Evolutionary conservation across 2,113 vertebrate species (phyloP), one percentile per base, ranked within the genome.

Genomic region (Chrysemys picta): DNA sequence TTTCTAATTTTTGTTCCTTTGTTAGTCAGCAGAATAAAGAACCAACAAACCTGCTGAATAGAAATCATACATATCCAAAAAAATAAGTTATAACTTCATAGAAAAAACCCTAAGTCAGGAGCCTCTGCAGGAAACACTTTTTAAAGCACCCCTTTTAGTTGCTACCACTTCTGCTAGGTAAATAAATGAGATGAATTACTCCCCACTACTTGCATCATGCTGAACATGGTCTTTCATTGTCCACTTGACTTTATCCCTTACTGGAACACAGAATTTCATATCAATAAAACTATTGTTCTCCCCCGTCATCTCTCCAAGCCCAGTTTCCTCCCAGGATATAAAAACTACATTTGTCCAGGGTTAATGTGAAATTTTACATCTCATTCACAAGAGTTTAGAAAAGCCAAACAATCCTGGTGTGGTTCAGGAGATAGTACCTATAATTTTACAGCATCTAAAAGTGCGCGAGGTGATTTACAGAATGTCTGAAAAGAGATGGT

Each of bases 401-500:
- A 31, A 92, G 16, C 53, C 80, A 92, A 93, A 83, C 82, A 85
- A 54, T 75, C 31, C 88, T 84, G 81, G 5, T 59, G 52, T 65
- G 35, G 49, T 93, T 90, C 87, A 90, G 78, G 6, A 88, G 75
- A 76, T 85, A 85, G 80, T 93, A 76, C 35, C 80, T 86, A 83
- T 35, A 65, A n/a, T 89, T 76, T 76, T 80, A 8, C 52, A 65
- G 80, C 52, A 80, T 65, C 81, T 69, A 90, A 85, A 90, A 86
- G 9, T 57, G 76, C 57, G 79, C 8, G 69, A 87, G 31, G 57
- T 86, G 59, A 92, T 90, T 93, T 86, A 93, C n/a, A 84, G 89
- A 85, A 31, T 81, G 88, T 80, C 86, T 86, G 92, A 95, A 93
- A 87, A 84, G 12, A 93, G 29, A 69, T 12, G 52, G 21, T 35